Base-by-base conservation (phyloP, 2,888 invertebrate species). In the Tenthredo mesomela region DNA sequence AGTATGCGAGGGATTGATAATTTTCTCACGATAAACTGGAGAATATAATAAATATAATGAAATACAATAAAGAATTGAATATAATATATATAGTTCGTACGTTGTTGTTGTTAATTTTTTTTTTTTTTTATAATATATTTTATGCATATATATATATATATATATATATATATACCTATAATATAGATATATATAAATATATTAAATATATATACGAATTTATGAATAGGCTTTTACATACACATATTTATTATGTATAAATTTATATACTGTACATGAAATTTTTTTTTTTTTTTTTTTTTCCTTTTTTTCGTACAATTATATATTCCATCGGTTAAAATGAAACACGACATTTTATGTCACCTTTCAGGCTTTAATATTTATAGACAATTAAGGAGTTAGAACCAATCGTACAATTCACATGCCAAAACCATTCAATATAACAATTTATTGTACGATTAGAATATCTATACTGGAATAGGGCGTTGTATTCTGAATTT, bases 301-400 rank as follows among this genome's bases (percentile, higher is more conserved):
- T 61, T 40, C 61, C 21, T 33, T 18, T 61, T 80, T 78, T 61
- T 40, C 61, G 37, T 29, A 29, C 29, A 29, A n/a, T n/a, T 80
- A 40, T 61, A 37, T 37, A 37, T 37, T 80, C 70, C 70, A 70
- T 54, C 54, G 33, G 25, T 78, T 29, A 10, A 78, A 78, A 78
- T 78, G 78, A 37, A 78, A 78, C 37, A 78, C 40, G 80, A 80
- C 80, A 80, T 80, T 80, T 80, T 40, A 80, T 80, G 80, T 80
- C 80, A 80, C 80, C 58, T 61, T 80, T 61, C 58, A 80, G 61
- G 80, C 80, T 50, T 80, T 61, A 67, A 33, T 25, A 5, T 67
- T 67, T 33, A 61, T 61, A 61, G 21, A 61, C 61, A 61, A 75
- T 47, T 37, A 75, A 47, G 25, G 1, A 75, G 9, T n/a, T n/a